phyloP scores from a whole-genome alignment of 2,113 vertebrate genomes.

The Isichthys henryi region DNA sequence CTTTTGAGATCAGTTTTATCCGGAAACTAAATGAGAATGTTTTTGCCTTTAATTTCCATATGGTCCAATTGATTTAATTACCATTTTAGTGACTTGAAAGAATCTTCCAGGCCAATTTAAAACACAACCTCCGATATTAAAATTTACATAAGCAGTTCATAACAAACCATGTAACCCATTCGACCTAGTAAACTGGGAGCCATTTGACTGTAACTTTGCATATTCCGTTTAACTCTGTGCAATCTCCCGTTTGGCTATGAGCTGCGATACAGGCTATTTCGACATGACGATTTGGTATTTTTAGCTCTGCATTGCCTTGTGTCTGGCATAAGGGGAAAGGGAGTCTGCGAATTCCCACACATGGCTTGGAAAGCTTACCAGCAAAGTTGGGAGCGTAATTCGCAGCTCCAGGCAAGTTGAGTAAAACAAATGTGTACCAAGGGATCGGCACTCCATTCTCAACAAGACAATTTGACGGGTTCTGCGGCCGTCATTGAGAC shows the following conservation, averaged over 20 bases:
- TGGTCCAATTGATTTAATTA: background rate
- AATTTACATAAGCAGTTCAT: background rate
- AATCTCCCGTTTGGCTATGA: background rate
- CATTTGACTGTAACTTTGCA: background rate
- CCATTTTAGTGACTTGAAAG: background rate
- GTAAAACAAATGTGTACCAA: conserved; percentile 20
- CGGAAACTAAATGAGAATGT: background rate
- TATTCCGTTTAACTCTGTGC: background rate
- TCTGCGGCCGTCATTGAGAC: background rate
- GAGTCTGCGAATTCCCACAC: background rate
- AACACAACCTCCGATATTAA: background rate
- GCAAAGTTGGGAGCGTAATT: conserved; percentile 3
- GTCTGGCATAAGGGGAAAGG: background rate
- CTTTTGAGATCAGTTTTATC: background rate
- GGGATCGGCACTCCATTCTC: background rate
- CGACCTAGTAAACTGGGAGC: background rate
- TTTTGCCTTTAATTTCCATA: background rate
- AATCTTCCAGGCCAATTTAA: background rate
- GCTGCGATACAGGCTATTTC: background rate
- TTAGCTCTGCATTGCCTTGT: background rate
- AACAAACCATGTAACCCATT: background rate
- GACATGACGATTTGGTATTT: background rate
- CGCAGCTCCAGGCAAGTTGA: conserved; percentile 21
- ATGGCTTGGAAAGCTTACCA: background rate
- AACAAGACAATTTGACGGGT: conserved; percentile 1